Percentiles rank a stretch among this genome's conserved stretches.
These are phyloP conservation scores for Colaptes auratus DNA, from an alignment of 2,113 vertebrate genomes.

Conservation along the genomic window DNA sequence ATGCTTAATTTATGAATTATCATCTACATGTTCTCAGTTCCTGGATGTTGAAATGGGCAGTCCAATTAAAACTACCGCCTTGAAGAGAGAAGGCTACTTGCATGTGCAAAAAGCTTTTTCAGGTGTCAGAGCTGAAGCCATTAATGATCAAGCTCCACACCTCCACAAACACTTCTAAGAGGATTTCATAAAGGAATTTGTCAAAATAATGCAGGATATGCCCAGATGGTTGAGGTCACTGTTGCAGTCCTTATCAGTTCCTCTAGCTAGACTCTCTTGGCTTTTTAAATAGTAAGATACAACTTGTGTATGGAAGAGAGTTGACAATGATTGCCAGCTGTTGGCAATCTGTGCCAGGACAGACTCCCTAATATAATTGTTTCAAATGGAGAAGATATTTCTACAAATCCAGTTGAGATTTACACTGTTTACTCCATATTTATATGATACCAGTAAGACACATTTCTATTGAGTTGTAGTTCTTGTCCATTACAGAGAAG, in stretches of 20 bases:
- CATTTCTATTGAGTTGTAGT: not conserved
- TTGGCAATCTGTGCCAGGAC: not conserved
- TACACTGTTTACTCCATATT: not conserved
- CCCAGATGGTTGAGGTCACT: not conserved
- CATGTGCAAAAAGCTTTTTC: not conserved
- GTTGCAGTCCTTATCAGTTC: not conserved
- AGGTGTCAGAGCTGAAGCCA: not conserved
- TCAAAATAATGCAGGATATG: not conserved
- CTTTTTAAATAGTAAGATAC: not conserved
- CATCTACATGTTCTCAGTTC: not conserved
- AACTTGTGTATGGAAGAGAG: not conserved
- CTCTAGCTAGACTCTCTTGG: not conserved
- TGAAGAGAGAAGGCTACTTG: not conserved
- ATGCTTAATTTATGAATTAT: not conserved
- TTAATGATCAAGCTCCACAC: rapidly evolving
- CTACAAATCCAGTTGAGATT: not conserved
- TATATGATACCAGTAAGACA: not conserved
- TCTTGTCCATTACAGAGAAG: not conserved
- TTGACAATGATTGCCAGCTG: not conserved
- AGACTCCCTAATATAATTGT: not conserved
- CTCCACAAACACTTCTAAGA: not conserved
- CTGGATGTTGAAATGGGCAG: not conserved
- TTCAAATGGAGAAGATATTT: not conserved
- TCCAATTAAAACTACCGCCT: not conserved
- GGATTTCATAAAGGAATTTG: not conserved